Conservation (phyloP, 1,140 invertebrate genomes). For the Diorhabda sublineata region DNA sequence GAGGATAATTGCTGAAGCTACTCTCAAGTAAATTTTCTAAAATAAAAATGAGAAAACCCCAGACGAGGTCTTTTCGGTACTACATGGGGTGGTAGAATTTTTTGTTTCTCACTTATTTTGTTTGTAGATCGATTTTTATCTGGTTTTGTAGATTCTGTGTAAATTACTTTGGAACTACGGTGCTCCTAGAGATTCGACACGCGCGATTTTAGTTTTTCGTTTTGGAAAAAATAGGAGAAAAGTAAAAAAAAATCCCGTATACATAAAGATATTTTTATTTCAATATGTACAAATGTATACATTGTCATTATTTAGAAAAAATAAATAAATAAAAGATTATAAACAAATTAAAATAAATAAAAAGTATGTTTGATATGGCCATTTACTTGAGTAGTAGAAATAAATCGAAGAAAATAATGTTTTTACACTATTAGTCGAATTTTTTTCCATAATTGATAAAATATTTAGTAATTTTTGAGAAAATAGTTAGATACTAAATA, state of each 20-base stretch:
- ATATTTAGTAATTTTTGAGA: constrained; percentile 11
- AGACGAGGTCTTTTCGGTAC: too few species aligned
- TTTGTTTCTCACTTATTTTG: too few species aligned
- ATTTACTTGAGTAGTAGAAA: constrained; percentile 18
- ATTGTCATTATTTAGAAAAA: not conserved
- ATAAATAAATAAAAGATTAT: not conserved
- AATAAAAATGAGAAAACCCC: too few species aligned
- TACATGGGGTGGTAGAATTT: too few species aligned
- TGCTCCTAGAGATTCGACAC: not conserved
- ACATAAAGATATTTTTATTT: not conserved
- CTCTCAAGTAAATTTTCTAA: too few species aligned
- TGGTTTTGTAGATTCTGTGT: too few species aligned
- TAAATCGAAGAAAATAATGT: constrained; percentile 1
- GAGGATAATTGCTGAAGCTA: too few species aligned
- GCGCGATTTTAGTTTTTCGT: not conserved
- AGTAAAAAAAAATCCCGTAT: not conserved
- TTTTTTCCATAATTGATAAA: constrained; percentile 6
- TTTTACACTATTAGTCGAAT: constrained; percentile 9
- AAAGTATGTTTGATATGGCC: constrained; percentile 16
- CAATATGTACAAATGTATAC: not conserved
- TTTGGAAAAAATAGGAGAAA: too few species aligned
- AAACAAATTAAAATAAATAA: constrained; percentile 8
- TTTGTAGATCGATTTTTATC: too few species aligned
- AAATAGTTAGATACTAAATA: not conserved
- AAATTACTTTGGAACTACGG: not conserved